phyloP scores from a whole-genome alignment of 2,113 vertebrate genomes.

The Ellobius talpinus region DNA sequence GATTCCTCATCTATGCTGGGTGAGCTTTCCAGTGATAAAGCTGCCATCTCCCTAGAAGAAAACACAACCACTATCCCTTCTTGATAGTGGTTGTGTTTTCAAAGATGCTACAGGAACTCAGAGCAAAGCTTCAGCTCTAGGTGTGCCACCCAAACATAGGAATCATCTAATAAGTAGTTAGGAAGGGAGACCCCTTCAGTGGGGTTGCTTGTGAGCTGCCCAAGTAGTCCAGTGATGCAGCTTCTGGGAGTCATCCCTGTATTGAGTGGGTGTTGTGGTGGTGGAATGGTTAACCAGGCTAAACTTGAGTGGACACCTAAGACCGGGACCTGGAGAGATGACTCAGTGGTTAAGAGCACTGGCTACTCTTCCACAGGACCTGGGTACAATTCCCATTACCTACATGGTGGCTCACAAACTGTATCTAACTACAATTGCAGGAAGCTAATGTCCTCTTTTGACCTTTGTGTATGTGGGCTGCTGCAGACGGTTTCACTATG shows the following conservation, averaged over 20 bases:
- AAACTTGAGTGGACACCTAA: background rate
- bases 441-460: background rate
- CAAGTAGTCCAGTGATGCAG: background rate
- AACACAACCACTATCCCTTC: background rate
- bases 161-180: background rate
- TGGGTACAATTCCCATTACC: background rate
- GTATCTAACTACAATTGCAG: background rate
- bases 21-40: background rate
- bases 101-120: background rate
- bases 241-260: background rate
- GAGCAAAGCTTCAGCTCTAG: background rate
- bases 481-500: background rate
- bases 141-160: background rate
- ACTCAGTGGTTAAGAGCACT: background rate
- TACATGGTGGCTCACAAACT: background rate
- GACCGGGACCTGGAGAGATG: background rate
- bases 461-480: background rate
- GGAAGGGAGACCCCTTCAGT: background rate
- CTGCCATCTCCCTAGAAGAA: background rate
- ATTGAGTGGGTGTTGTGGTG: background rate
- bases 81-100: too few relatives aligned
- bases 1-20: background rate
- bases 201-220: background rate
- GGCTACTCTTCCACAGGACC: background rate
- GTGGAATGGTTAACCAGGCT: background rate